Conservation (phyloP, 1,140 invertebrate genomes). For the Caerostris extrusa region DNA sequence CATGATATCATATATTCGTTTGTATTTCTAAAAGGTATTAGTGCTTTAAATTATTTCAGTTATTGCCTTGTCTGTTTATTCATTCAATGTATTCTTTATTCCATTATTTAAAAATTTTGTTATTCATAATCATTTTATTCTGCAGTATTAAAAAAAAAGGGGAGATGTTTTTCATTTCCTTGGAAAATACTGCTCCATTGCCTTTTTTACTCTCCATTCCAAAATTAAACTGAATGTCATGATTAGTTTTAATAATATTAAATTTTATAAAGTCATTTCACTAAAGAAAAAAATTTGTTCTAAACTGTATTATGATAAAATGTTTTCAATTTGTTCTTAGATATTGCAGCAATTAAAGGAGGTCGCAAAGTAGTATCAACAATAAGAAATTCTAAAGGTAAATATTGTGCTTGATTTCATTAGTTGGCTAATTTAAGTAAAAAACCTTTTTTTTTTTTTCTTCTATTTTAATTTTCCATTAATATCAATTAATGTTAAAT, state of each 20-base stretch:
- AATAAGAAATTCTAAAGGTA: constrained; percentile 42
- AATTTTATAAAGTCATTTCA: background rate
- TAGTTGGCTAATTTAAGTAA: background rate
- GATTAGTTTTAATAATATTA: background rate
- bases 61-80: background rate
- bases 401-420: background rate
- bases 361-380: constrained; percentile 55
- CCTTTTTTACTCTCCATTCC: background rate
- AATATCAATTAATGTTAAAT: too few relatives aligned
- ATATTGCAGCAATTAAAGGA: constrained; percentile 62
- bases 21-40: background rate
- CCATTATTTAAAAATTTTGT: background rate
- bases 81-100: background rate
- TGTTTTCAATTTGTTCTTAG: background rate
- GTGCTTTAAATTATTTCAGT: background rate
- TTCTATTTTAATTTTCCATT: too few relatives aligned
- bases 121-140: background rate
- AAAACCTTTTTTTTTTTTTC: too few relatives aligned
- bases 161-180: background rate
- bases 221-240: background rate
- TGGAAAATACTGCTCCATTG: background rate
- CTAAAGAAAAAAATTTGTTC: background rate
- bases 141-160: background rate
- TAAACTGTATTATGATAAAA: background rate
- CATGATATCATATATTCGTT: background rate